These are phyloP conservation scores for Brassicogethes aeneus DNA, from an alignment of 2,888 invertebrate genomes.

Conservation along the genomic window DNA sequence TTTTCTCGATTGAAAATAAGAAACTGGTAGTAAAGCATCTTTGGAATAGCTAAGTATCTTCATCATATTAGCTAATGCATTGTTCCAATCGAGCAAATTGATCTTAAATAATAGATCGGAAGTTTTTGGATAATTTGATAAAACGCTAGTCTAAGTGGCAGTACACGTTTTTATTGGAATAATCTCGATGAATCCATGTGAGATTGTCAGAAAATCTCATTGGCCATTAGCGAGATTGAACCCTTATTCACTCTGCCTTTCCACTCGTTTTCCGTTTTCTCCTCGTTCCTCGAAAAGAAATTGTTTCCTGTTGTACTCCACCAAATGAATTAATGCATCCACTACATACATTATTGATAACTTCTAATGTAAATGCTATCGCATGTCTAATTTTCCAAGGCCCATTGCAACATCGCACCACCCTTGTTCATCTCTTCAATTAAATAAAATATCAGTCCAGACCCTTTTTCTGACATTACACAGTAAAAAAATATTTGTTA, in stretches of 20 bases:
- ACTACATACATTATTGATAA: constrained; percentile 41
- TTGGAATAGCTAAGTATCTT: too few species aligned
- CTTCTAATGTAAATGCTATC: constrained; percentile 39
- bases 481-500: too few species aligned
- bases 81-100: background rate
- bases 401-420: too few species aligned
- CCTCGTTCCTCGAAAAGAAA: constrained; percentile 43
- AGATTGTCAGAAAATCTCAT: constrained; percentile 38
- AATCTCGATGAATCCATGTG: constrained; percentile 37
- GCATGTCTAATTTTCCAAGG: constrained; percentile 26
- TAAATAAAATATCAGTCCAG: background rate
- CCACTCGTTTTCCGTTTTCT: constrained; percentile 18
- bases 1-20: too few species aligned
- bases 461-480: too few species aligned
- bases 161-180: constrained; percentile 29
- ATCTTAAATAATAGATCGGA: background rate
- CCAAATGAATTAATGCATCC: constrained; percentile 42
- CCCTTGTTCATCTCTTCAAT: too few species aligned
- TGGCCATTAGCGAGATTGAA: constrained; percentile 41
- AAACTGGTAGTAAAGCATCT: too few species aligned
- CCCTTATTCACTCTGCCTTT: constrained; percentile 27
- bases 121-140: background rate
- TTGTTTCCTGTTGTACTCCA: constrained; percentile 38
- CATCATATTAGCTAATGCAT: background rate
- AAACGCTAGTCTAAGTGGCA: background rate